A percentile compares a stretch with the other conserved stretches of the same genome.
These are phyloP conservation scores for Myotis planiceps DNA, from an alignment of 2,797 vertebrate species.

Conservation along the genomic window DNA sequence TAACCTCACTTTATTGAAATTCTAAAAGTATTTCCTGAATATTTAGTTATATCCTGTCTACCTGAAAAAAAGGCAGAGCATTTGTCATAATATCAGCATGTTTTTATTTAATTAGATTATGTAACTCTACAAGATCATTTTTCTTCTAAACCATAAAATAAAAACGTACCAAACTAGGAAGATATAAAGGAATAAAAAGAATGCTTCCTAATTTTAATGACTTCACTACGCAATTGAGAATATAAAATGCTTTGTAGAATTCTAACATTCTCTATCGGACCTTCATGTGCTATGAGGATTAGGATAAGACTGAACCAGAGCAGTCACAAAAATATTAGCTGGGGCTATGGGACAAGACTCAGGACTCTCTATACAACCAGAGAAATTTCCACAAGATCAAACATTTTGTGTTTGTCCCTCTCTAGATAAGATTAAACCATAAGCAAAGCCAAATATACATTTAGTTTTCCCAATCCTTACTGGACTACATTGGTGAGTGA, in stretches of 20 bases:
- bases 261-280: neutral
- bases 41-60: neutral
- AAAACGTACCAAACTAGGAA: neutral
- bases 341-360: neutral
- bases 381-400: neutral
- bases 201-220: neutral
- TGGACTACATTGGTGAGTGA: neutral
- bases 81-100: neutral
- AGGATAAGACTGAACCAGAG: accelerated
- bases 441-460: neutral
- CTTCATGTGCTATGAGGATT: neutral
- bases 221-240: neutral
- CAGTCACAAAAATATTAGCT: neutral
- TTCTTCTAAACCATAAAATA: neutral
- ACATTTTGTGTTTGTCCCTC: neutral
- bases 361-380: neutral
- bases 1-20: slow-evolving; percentile 3
- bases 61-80: neutral
- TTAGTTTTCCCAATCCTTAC: neutral
- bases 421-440: neutral
- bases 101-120: neutral
- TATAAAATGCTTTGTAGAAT: neutral
- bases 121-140: neutral
- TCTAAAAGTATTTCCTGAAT: neutral
- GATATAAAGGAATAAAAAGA: neutral